Conservation (phyloP, 1,140 invertebrate genomes). For the Grapholita molesta region DNA sequence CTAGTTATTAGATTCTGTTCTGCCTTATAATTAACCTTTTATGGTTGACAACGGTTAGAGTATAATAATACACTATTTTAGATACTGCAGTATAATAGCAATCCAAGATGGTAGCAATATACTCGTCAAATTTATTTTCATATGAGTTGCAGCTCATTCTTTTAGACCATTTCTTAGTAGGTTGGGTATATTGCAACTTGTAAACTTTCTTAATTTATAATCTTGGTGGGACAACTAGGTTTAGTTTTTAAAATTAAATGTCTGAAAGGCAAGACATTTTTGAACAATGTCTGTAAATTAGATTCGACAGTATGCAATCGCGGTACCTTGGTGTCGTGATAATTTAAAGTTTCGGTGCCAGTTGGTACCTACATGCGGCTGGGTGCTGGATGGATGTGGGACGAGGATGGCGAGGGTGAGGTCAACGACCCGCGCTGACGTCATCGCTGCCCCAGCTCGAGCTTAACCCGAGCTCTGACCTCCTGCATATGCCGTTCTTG, state of each 20-base stretch:
- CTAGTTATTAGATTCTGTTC: not conserved
- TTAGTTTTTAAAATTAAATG: not conserved
- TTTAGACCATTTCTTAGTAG: no score
- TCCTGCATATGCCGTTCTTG: conserved; percentile 35
- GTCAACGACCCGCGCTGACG: conserved; percentile 65
- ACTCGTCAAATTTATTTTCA: no score
- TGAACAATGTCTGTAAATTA: not conserved
- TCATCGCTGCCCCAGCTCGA: conserved; percentile 64
- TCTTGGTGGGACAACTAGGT: no score
- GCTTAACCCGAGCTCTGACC: conserved; percentile 72
- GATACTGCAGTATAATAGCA: no score
- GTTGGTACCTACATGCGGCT: not conserved
- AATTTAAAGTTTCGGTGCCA: conserved; percentile 1
- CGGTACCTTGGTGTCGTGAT: not conserved
- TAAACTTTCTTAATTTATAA: no score
- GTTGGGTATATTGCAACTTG: no score
- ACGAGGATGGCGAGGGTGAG: conserved; percentile 40
- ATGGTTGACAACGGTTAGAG: no score
- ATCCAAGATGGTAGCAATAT: no score
- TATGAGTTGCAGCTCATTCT: no score
- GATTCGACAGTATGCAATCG: not conserved
- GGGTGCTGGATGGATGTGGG: conserved; percentile 49
- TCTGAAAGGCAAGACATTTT: not conserved
- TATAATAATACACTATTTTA: not conserved
- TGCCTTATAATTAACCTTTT: not conserved